Base-by-base conservation (phyloP, 2,113 vertebrate species). In the Okapia johnstoni region DNA sequence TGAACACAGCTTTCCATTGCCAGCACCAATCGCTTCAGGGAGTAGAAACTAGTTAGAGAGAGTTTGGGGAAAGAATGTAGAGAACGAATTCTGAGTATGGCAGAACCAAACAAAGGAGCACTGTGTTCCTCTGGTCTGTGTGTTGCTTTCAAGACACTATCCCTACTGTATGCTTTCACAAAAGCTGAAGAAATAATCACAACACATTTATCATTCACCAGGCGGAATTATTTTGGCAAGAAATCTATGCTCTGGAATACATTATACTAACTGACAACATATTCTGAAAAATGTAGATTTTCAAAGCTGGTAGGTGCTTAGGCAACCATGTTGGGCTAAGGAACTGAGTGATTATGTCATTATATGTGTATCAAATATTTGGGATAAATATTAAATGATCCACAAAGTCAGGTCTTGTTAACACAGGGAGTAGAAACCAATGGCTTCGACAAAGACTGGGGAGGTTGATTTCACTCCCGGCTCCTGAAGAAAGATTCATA, bases 161-260 rank as follows among this genome's bases (percentile, higher is more conserved):
- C 93, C 97, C 66, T 89, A 95, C 97, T 97, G 97, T 98, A 88
- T 80, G 81, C 50, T 15, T 70, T 94, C 97, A 97, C 96, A 97
- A 94, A 98, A 77, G 93, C 98, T 50, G 84, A 96, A 95, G 97
- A 96, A 98, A 94, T 96, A 95, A 95, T 97, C 93, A 90, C 95
- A 87, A 80, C 85, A 43, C 97, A 63, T 97, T 97, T 80, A 14
- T 98, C 98, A 98, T 98, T 58, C 63, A 60, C 97, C 54, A 88
- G 94, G 7, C 96, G 5, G 96, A 98, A 98, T 98, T 17, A 55
- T 77, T 87, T 96, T 98, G 98, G 98, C 98, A 97, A 96, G 97
- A 91, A 14, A 96, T 3, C 57, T 88, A 85, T 88, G 96, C 93
- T 81, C 85, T 81, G 13, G 98, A 98, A 98, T 98, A 87, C 96